Percentiles rank a stretch among this genome's conserved stretches.
These are phyloP conservation scores for Periplaneta americana DNA, from an alignment of 1,140 invertebrate species.

Conservation along the genomic window DNA sequence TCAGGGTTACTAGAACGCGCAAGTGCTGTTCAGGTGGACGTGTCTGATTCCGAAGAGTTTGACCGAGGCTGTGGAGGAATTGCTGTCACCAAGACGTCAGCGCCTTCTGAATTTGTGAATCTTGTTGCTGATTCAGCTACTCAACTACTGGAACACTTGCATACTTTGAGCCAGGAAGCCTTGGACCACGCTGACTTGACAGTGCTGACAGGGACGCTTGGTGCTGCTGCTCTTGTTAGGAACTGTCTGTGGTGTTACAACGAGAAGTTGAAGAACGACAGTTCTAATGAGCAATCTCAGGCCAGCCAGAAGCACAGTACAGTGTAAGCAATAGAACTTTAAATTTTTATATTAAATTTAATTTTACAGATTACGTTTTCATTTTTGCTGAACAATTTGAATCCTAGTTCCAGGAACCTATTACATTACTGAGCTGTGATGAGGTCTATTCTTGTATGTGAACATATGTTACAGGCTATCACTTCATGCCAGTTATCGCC, in stretches of 20 bases:
- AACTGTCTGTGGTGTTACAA: slow-evolving; percentile 70
- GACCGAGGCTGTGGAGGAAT: neutral
- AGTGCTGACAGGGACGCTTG: slow-evolving; percentile 68
- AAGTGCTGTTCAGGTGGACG: slow-evolving; percentile 18
- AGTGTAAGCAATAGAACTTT: too few species aligned
- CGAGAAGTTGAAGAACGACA: slow-evolving; percentile 42
- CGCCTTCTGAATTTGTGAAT: neutral
- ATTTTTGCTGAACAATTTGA: too few species aligned
- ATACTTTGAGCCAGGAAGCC: slow-evolving; percentile 70
- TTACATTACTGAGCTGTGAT: too few species aligned
- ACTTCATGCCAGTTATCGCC: slow-evolving; percentile 51
- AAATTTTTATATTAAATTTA: too few species aligned
- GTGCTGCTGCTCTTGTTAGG: slow-evolving; percentile 67
- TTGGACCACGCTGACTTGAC: slow-evolving; percentile 73
- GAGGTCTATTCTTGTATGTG: too few species aligned
- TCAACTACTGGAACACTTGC: slow-evolving; percentile 55
- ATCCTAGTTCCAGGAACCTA: too few species aligned
- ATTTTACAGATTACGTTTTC: too few species aligned
- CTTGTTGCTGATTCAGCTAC: slow-evolving; percentile 20
- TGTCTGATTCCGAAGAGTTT: neutral
- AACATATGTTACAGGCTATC: slow-evolving; percentile 21
- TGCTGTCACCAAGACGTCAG: neutral
- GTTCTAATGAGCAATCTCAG: neutral
- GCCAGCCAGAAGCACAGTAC: neutral
- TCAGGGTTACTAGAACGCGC: slow-evolving; percentile 38